Evolutionary conservation across 2,797 vertebrate species (phyloP).

Genomic region (Thamnophis elegans): DNA sequence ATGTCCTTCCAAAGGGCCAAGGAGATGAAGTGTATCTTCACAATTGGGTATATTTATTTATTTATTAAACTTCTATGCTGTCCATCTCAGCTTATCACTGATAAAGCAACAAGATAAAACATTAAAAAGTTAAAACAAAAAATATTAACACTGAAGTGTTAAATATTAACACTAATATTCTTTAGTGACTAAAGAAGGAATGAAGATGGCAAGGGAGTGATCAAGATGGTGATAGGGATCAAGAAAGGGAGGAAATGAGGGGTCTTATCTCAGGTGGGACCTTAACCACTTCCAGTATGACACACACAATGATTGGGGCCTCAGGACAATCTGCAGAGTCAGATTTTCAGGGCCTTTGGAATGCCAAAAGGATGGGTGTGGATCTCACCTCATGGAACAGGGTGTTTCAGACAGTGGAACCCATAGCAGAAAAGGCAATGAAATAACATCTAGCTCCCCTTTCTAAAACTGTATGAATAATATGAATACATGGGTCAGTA

Average conservation of each 20-base stretch:
- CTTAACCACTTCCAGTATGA: background rate
- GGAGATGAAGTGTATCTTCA: slow-evolving; percentile 20
- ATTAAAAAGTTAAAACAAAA: background rate
- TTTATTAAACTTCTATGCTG: background rate
- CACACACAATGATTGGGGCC: background rate
- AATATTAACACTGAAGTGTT: too few relatives aligned
- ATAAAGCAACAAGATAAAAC: background rate
- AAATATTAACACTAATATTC: too few relatives aligned
- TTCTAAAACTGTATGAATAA: background rate
- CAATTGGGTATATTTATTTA: background rate
- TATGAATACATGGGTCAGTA: background rate
- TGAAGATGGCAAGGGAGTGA: background rate
- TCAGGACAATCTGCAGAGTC: background rate
- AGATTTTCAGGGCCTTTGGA: background rate
- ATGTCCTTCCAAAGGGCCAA: slow-evolving; percentile 25
- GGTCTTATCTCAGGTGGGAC: background rate
- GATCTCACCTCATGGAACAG: background rate
- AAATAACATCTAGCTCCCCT: background rate
- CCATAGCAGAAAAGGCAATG: background rate
- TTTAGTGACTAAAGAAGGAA: background rate
- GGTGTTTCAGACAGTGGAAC: background rate
- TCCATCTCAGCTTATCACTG: background rate
- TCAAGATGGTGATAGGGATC: background rate
- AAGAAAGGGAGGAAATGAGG: background rate
- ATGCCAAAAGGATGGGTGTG: background rate